Percentiles rank a stretch among this genome's conserved stretches.
These are phyloP conservation scores for Electrophaes corylata DNA, from an alignment of 2,888 invertebrate species.

Conservation along the genomic window DNA sequence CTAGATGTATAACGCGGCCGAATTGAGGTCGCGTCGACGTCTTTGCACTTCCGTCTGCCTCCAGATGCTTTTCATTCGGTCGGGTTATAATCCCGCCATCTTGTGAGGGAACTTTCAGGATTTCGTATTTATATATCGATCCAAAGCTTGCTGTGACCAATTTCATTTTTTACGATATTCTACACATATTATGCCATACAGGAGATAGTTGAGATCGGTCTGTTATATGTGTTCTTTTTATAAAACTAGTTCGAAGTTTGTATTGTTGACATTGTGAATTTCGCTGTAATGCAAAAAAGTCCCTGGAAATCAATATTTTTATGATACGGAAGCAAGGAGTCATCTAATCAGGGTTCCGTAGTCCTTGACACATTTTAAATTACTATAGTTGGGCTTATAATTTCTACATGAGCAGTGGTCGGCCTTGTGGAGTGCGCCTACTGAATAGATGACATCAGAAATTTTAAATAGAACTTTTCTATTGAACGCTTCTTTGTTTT, in stretches of 20 bases:
- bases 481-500: constrained; percentile 57
- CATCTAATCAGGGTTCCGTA: constrained; percentile 18
- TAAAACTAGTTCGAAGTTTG: constrained; percentile 9
- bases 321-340: constrained; percentile 7
- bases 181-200: constrained; percentile 11
- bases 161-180: constrained; percentile 45
- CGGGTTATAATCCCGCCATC: constrained; percentile 78
- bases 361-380: constrained; percentile 34
- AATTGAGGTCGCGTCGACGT: constrained; percentile 65
- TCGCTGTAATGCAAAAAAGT: constrained; percentile 16
- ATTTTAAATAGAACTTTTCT: constrained; percentile 75
- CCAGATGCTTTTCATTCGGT: constrained; percentile 55
- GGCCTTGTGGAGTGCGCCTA: constrained; percentile 71
- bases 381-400: constrained; percentile 44
- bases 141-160: constrained; percentile 73
- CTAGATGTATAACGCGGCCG: constrained; percentile 72
- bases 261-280: constrained; percentile 38
- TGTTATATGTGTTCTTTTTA: neutral
- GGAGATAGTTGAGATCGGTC: neutral
- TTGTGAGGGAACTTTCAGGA: constrained; percentile 79
- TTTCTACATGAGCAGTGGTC: constrained; percentile 45
- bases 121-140: constrained; percentile 80
- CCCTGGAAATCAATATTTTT: constrained; percentile 14
- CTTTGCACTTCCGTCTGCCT: constrained; percentile 57
- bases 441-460: constrained; percentile 77